phyloP scores from a whole-genome alignment of 1,140 invertebrate species.

The Philaenus spumarius region DNA sequence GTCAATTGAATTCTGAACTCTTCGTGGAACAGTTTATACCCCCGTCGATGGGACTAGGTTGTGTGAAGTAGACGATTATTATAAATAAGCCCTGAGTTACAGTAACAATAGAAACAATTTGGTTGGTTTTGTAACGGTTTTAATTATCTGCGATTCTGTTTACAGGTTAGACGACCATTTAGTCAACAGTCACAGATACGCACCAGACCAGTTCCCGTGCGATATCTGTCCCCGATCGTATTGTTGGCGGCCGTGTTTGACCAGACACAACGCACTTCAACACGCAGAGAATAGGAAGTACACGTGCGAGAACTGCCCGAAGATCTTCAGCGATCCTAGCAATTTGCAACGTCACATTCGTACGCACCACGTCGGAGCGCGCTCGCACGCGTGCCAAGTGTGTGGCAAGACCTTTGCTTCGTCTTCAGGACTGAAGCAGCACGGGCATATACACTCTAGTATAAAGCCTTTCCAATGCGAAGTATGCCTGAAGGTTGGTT shows the following conservation, averaged over 20 bases:
- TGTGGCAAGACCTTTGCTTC: constrained; percentile 98
- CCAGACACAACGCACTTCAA: constrained; percentile 71
- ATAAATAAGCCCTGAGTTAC: too few relatives aligned
- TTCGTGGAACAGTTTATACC: too few relatives aligned
- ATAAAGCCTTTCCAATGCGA: constrained; percentile 97
- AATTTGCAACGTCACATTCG: constrained; percentile 95
- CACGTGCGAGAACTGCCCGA: constrained; percentile 90
- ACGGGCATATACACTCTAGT: constrained; percentile 98
- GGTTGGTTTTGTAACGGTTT: too few relatives aligned
- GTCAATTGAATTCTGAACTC: too few relatives aligned
- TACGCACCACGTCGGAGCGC: constrained; percentile 84
- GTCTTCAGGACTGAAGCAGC: constrained; percentile 95
- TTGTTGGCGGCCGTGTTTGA: constrained; percentile 70
- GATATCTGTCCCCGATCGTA: constrained; percentile 78
- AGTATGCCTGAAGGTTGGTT: constrained; percentile 69
- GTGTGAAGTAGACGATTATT: too few relatives aligned
- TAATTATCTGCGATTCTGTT: too few relatives aligned
- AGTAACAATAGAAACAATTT: too few relatives aligned
- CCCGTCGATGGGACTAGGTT: too few relatives aligned
- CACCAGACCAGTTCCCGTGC: constrained; percentile 70
- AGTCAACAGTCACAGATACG: constrained; percentile 65
- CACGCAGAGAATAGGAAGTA: constrained; percentile 75
- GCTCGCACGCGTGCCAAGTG: constrained; percentile 92
- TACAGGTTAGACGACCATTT: constrained; percentile 75
- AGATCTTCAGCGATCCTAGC: constrained; percentile 91